Evolutionary conservation across 1,140 invertebrate species (phyloP).

Genomic region (Brachionus manjavacas): DNA sequence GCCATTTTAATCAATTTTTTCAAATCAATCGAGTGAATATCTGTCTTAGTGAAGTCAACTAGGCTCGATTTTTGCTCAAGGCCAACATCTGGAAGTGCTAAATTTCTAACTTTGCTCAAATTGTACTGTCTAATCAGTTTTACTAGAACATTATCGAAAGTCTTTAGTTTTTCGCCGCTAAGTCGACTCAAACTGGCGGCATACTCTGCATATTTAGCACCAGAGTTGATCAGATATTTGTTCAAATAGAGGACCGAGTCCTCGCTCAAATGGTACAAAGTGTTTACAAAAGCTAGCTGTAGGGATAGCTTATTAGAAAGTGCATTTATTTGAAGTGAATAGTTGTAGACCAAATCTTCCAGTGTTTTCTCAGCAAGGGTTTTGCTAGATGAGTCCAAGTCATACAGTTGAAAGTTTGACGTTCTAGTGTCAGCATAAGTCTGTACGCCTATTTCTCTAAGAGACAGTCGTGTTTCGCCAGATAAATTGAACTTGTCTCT

Average conservation of each 20-base stretch:
- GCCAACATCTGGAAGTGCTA: not conserved
- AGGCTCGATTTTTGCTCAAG: not conserved
- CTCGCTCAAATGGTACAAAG: not conserved
- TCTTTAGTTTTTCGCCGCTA: not conserved
- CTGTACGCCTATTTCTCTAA: slow-evolving; percentile 21
- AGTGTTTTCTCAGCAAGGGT: not conserved
- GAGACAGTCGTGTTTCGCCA: not conserved
- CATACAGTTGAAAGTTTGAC: not conserved
- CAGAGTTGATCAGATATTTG: not conserved
- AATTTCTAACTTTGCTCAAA: not conserved
- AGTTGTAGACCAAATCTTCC: not conserved
- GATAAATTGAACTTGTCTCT: not conserved
- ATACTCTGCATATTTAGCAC: not conserved
- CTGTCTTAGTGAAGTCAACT: not conserved
- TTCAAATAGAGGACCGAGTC: not conserved
- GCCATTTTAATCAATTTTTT: slow-evolving; percentile 19
- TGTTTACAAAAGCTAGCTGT: not conserved
- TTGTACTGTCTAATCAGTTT: slow-evolving; percentile 8
- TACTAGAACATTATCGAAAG: not conserved
- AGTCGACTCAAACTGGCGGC: not conserved
- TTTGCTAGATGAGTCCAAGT: not conserved
- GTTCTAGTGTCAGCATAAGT: not conserved
- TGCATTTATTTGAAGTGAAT: not conserved
- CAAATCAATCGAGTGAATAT: slow-evolving; percentile 7
- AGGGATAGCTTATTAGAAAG: not conserved